Evolutionary conservation across 2,797 vertebrate species (phyloP), one percentile per base, ranked within the genome.

Genomic region (Trematomus bernacchii): DNA sequence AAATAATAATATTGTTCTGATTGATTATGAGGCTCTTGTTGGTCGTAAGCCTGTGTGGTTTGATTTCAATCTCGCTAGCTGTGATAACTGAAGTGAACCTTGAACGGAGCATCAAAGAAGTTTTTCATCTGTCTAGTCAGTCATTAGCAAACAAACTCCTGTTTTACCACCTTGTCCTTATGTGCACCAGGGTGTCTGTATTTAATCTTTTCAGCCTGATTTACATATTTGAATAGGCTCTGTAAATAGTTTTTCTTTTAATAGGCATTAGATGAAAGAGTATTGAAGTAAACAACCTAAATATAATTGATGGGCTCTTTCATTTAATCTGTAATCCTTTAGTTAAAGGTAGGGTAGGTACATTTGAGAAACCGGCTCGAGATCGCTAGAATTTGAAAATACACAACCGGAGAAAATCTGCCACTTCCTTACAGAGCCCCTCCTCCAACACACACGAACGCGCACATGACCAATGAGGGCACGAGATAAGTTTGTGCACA

Each of bases 121-220:
- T 62, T 59, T 61, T 71, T 40, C 33, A 19, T 77, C 10, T 13
- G 10, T 66, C 33, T 51, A 30, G 76, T 87, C 81, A 79, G 16
- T 83, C 51, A 82, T 81, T 72, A 40, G 15, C 55, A 4, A 5
- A 47, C 30, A 37, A 33, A 48, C 62, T 51, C 16, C 27, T 64
- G 63, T 79, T 74, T 63, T 44, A 54, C 19, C 27, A 37, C 2
- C 11, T 12, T 62, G n/a, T 52, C 80, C 46, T n/a, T 71, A 30
- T 50, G 50, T 27, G 0, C 46, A 33, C 50, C 27, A 43, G 3
- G 3, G 1, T 48, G 21, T 74, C 42, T 57, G 8, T 2, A 2
- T 47, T 59, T 11, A 43, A 23, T 40, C 6, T 14, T 21, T 21
- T 51, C 19, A 12, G n/a, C 18, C 19, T 37, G 14, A 37, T n/a